Conservation (phyloP, 2,888 invertebrate genomes). For the Arge pagana region DNA sequence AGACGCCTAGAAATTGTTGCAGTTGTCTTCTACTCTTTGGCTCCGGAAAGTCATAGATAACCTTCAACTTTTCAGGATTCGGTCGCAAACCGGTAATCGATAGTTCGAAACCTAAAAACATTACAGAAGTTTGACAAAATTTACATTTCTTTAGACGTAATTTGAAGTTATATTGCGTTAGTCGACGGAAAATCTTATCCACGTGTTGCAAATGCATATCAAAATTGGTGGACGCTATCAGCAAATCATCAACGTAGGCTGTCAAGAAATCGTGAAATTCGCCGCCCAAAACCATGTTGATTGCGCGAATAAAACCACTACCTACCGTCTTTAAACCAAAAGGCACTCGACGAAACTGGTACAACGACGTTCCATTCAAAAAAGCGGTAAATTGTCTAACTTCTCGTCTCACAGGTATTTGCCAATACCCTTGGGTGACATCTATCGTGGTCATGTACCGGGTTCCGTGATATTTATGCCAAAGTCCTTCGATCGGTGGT, state of each 20-base stretch:
- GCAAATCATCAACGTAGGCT: conserved; percentile 41
- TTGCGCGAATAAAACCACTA: conserved; percentile 25
- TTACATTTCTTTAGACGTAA: conserved; percentile 35
- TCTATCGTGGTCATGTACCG: conserved; percentile 28
- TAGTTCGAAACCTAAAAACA: conserved; percentile 25
- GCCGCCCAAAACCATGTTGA: conserved; percentile 34
- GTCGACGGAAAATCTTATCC: conserved; percentile 26
- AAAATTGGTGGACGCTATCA: conserved; percentile 34
- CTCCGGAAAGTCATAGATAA: conserved; percentile 34
- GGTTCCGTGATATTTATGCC: conserved; percentile 30
- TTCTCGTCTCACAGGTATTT: conserved; percentile 27
- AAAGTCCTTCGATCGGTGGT: conserved; percentile 24
- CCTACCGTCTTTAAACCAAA: conserved; percentile 37
- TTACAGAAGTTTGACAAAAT: conserved; percentile 26
- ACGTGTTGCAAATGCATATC: conserved; percentile 33
- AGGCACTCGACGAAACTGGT: conserved; percentile 37
- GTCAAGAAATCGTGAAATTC: conserved; percentile 33
- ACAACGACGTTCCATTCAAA: conserved; percentile 26
- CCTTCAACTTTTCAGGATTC: conserved; percentile 25
- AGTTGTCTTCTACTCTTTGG: conserved; percentile 37
- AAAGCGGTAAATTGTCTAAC: conserved; percentile 29
- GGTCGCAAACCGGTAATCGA: conserved; percentile 18
- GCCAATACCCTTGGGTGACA: conserved; percentile 33
- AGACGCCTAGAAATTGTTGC: conserved; percentile 25
- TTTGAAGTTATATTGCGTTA: conserved; percentile 32